Evolutionary conservation across 2,888 invertebrate species (phyloP).

Genomic region (Polydesmus complanatus): DNA sequence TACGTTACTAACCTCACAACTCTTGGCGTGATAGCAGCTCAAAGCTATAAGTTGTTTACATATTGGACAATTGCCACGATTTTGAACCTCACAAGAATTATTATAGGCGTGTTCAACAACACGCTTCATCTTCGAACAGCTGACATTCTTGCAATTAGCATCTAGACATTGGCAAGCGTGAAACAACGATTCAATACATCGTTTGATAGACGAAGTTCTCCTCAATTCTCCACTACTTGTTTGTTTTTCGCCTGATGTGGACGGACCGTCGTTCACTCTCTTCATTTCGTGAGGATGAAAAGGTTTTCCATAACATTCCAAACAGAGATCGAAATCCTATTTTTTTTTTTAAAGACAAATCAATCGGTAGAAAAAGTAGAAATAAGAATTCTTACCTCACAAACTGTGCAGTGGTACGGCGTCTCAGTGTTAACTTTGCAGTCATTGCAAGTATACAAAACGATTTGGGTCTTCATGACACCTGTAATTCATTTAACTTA

Average conservation of each 20-base stretch:
- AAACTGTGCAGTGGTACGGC: constrained; percentile 90
- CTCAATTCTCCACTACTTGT: constrained; percentile 79
- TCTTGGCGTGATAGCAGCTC: constrained; percentile 98
- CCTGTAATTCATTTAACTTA: too few species aligned
- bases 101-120: constrained; percentile 98
- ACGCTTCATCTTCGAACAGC: constrained; percentile 98
- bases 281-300: constrained; percentile 97
- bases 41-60: constrained; percentile 98
- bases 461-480: constrained; percentile 94
- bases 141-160: constrained; percentile 92
- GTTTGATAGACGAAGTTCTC: constrained; percentile 76
- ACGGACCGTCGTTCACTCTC: constrained; percentile 83
- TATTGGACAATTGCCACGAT: constrained; percentile 91
- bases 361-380: background rate
- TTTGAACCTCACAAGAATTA: constrained; percentile 88
- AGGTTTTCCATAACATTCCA: constrained; percentile 81
- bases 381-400: constrained; percentile 55
- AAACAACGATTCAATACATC: constrained; percentile 84
- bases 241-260: constrained; percentile 67
- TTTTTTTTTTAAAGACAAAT: constrained; percentile 7
- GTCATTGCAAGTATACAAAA: constrained; percentile 93
- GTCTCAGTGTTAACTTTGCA: constrained; percentile 94
- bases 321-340: constrained; percentile 90
- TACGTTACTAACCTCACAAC: constrained; percentile 48
- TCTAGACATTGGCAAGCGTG: constrained; percentile 96